Evolutionary conservation across 2,888 invertebrate species (phyloP).

Genomic region (Sussaba pulchella): DNA sequence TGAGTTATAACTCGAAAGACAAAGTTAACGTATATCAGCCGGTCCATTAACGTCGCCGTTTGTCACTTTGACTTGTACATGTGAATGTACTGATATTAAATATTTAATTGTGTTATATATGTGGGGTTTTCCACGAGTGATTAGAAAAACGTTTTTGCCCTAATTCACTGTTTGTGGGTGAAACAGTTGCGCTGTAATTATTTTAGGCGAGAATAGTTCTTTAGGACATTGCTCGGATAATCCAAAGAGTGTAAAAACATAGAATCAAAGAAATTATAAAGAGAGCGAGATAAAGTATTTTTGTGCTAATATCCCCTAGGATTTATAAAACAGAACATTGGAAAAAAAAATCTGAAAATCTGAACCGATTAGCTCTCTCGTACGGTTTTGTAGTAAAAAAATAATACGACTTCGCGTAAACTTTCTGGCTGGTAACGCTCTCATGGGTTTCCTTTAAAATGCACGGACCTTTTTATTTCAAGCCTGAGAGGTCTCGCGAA

Average conservation of each 20-base stretch:
- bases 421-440: neutral
- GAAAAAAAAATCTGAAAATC: neutral
- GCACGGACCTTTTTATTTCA: slow-evolving; percentile 39
- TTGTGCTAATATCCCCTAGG: no score
- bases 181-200: no score
- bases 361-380: slow-evolving; percentile 17
- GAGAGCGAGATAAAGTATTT: neutral
- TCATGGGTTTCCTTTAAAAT: slow-evolving; percentile 1
- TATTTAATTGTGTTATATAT: no score
- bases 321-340: neutral
- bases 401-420: slow-evolving; percentile 22
- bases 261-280: no score
- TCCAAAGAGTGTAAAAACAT: no score
- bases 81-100: no score
- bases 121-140: no score
- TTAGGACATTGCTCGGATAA: no score
- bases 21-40: neutral
- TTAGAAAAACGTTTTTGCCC: no score
- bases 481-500: slow-evolving; percentile 24
- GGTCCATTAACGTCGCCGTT: neutral
- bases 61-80: neutral
- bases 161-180: no score
- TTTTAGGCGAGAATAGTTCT: no score
- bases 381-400: neutral
- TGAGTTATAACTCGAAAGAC: neutral